A percentile compares a stretch with the other conserved stretches of the same genome.
Conservation (phyloP, 1,140 invertebrate species). For the Adoxophyes honmai region DNA sequence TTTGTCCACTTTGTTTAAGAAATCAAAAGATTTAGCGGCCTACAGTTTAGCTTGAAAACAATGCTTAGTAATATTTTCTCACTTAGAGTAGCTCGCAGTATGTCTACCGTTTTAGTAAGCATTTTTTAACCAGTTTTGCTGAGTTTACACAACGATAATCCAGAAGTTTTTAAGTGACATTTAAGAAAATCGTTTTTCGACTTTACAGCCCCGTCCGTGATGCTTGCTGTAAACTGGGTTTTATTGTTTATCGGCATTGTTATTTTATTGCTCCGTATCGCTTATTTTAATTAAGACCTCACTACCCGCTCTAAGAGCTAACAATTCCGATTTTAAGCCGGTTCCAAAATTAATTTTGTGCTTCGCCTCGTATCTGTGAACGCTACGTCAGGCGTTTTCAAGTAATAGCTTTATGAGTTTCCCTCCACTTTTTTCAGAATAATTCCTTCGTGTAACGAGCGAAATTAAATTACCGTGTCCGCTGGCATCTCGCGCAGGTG, state of each 20-base stretch:
- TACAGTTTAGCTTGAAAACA: too few relatives aligned
- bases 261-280: conserved; percentile 17
- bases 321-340: conserved; percentile 29
- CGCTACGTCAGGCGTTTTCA: conserved; percentile 44
- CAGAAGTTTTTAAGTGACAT: too few relatives aligned
- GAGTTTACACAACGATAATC: too few relatives aligned
- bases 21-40: too few relatives aligned
- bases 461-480: conserved; percentile 55
- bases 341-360: conserved; percentile 44
- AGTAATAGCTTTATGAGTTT: conserved; percentile 59
- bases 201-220: too few relatives aligned
- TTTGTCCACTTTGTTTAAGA: too few relatives aligned
- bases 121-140: too few relatives aligned
- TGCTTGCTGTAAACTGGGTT: not conserved
- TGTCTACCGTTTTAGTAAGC: too few relatives aligned
- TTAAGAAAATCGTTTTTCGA: too few relatives aligned
- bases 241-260: conserved; percentile 16
- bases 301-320: conserved; percentile 22
- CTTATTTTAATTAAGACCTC: conserved; percentile 28
- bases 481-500: conserved; percentile 30
- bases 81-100: too few relatives aligned
- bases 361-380: conserved; percentile 34
- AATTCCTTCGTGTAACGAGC: conserved; percentile 44
- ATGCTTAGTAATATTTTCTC: too few relatives aligned
- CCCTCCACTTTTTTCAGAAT: conserved; percentile 48